phyloP scores from a whole-genome alignment of 2,797 vertebrate genomes.

The Eleutherodactylus coqui region DNA sequence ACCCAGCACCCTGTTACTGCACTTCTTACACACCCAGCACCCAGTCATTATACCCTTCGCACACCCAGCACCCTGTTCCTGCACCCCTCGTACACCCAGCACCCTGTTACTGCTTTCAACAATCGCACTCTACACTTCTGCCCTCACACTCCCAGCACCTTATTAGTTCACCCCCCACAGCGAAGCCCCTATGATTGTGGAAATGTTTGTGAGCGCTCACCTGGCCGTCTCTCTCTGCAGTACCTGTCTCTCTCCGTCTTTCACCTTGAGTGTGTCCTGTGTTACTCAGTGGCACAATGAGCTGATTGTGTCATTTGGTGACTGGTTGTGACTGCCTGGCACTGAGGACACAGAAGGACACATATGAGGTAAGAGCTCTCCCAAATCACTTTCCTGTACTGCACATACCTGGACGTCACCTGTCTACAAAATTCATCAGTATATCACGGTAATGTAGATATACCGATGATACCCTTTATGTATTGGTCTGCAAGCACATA shows the following conservation, averaged over 20 bases:
- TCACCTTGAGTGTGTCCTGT: slow-evolving; percentile 60
- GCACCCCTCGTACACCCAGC: neutral
- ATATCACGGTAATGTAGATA: neutral
- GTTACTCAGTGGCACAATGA: slow-evolving; percentile 43
- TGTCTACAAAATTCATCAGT: neutral
- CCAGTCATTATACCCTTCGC: neutral
- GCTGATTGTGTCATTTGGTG: slow-evolving; percentile 57
- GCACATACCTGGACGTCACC: neutral
- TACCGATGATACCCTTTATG: neutral
- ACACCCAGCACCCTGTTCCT: neutral
- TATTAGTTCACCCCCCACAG: neutral
- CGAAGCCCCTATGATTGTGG: neutral
- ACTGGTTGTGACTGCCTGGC: slow-evolving; percentile 62
- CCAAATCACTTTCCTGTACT: neutral
- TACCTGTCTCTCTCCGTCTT: slow-evolving; percentile 30
- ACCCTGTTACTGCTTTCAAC: neutral
- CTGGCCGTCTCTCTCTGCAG: slow-evolving; percentile 6
- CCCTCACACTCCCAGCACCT: neutral
- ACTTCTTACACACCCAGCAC: neutral
- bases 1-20: neutral
- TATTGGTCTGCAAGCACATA: neutral
- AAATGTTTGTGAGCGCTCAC: neutral
- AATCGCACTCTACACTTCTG: neutral
- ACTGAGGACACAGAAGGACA: slow-evolving; percentile 59
- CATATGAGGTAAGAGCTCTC: neutral